Percentiles rank a stretch among this genome's conserved stretches.
Conservation (phyloP, 2,113 vertebrate genomes). For the Aspiorhynchus laticeps region DNA sequence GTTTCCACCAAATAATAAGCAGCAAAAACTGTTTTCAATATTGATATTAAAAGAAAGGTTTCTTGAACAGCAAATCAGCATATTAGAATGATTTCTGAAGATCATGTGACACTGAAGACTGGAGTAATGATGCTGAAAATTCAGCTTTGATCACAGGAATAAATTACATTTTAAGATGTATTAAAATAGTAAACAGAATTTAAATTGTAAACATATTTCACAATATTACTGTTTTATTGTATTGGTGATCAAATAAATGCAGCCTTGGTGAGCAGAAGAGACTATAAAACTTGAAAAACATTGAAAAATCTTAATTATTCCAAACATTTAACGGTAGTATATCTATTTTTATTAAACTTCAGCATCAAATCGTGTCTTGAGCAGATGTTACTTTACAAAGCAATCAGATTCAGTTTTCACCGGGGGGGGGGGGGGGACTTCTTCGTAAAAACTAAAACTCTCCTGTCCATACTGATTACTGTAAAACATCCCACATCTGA, state of each 20-base stretch:
- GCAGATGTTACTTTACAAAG: too few species aligned
- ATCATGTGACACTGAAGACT: not conserved
- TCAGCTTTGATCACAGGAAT: not conserved
- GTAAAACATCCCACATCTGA: not conserved
- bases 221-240: not conserved
- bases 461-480: not conserved
- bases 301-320: not conserved
- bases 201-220: not conserved
- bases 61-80: not conserved
- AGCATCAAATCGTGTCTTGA: too few species aligned
- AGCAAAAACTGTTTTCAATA: not conserved
- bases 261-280: not conserved
- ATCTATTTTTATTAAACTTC: not conserved
- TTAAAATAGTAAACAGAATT: not conserved
- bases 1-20: not conserved
- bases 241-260: not conserved
- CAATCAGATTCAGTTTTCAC: too few species aligned
- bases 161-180: not conserved
- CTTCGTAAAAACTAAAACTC: not conserved
- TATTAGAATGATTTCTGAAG: not conserved
- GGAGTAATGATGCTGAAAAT: not conserved
- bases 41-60: not conserved
- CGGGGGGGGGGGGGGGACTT: too few species aligned
- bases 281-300: not conserved
- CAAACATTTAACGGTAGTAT: not conserved